Conservation (phyloP, 2,888 invertebrate species). For the Dasypogon diadema region DNA sequence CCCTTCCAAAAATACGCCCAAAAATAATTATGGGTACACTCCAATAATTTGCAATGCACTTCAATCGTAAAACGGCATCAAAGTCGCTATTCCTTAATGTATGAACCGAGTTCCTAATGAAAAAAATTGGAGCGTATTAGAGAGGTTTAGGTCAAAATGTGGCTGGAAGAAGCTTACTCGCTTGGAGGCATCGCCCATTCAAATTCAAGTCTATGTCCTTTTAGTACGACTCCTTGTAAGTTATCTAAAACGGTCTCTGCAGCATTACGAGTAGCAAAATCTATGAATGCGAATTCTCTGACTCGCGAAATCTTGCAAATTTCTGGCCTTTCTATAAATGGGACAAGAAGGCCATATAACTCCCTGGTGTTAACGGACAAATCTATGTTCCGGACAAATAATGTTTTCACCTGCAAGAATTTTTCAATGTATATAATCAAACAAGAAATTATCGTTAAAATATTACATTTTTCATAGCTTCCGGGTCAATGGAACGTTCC, state of each 20-base stretch:
- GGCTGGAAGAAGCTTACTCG: constrained; percentile 61
- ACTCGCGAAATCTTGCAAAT: constrained; percentile 61
- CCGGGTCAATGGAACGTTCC: constrained; percentile 57
- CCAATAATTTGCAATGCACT: constrained; percentile 64
- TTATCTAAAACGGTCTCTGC: constrained; percentile 60
- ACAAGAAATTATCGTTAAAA: not conserved
- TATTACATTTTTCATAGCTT: constrained; percentile 40
- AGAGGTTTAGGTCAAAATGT: too few relatives aligned
- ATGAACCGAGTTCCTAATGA: constrained; percentile 61
- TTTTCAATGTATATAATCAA: not conserved
- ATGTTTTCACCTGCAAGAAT: constrained; percentile 60
- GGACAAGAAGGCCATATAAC: constrained; percentile 59
- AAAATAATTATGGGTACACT: constrained; percentile 61
- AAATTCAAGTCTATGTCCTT: constrained; percentile 59
- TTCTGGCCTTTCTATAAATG: constrained; percentile 59
- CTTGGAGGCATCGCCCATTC: constrained; percentile 63
- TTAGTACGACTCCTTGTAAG: constrained; percentile 58
- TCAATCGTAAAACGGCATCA: constrained; percentile 61
- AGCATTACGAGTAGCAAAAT: constrained; percentile 60
- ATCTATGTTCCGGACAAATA: constrained; percentile 62
- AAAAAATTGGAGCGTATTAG: too few relatives aligned
- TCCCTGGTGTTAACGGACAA: constrained; percentile 60
- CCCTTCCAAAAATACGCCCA: constrained; percentile 59
- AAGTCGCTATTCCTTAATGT: constrained; percentile 61
- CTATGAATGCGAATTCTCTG: constrained; percentile 62